phyloP scores from a whole-genome alignment of 2,113 vertebrate species.

The Orycteropus afer region DNA sequence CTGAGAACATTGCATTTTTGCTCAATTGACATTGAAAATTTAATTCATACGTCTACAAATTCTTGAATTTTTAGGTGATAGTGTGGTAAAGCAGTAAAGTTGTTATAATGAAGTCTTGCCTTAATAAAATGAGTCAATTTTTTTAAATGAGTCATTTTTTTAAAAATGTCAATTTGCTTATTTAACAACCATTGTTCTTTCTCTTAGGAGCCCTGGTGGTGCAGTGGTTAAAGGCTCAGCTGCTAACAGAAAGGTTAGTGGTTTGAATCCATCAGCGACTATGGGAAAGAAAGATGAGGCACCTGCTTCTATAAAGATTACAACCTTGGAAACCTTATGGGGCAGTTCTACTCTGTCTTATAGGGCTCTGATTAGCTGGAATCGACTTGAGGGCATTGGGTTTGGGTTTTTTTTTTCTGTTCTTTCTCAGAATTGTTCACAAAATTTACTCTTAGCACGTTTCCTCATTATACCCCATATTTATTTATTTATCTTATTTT shows the following conservation, averaged over 20 bases:
- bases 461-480: background rate
- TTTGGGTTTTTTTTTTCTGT: too few species aligned
- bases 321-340: background rate
- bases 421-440: background rate
- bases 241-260: background rate
- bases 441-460: background rate
- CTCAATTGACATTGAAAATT: background rate
- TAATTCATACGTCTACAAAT: constrained; percentile 27
- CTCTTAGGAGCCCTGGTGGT: background rate
- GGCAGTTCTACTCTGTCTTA: too few species aligned
- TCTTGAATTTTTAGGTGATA: background rate
- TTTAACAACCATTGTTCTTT: background rate
- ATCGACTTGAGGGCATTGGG: too few species aligned
- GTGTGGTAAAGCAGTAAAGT: background rate
- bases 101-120: constrained; percentile 9
- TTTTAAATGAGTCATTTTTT: too few species aligned
- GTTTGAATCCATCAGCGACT: background rate
- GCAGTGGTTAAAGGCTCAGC: background rate
- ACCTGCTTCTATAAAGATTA: too few species aligned
- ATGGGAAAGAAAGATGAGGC: too few species aligned
- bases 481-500: too few species aligned
- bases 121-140: constrained; percentile 9
- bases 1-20: background rate
- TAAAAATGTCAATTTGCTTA: constrained; percentile 29
- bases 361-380: too few species aligned